A percentile compares a stretch with the other conserved stretches of the same genome.
These are phyloP conservation scores for Oryzias sinensis DNA, from an alignment of 2,797 vertebrate species.

Conservation along the genomic window DNA sequence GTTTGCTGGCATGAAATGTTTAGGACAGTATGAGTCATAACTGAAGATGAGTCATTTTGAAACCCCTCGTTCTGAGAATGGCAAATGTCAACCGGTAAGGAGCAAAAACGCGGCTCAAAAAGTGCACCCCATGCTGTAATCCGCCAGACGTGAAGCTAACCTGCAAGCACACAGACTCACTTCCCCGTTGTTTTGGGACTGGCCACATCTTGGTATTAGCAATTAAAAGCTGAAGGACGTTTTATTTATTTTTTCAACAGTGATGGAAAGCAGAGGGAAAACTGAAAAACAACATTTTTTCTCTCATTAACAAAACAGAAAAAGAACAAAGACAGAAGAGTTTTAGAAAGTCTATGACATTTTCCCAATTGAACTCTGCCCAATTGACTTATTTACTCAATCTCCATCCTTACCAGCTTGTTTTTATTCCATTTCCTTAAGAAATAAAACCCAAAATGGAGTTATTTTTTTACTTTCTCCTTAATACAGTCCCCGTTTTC, in stretches of 20 bases:
- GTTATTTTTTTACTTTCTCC: conserved; percentile 13
- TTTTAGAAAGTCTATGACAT: conserved; percentile 38
- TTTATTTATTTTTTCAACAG: background rate
- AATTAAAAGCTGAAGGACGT: conserved; percentile 30
- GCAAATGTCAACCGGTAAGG: background rate
- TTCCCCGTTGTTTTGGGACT: conserved; percentile 47
- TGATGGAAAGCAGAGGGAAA: conserved; percentile 9
- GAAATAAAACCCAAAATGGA: conserved; percentile 8
- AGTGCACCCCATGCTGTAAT: conserved; percentile 19
- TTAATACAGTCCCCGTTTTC: conserved; percentile 14
- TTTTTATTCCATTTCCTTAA: conserved; percentile 31
- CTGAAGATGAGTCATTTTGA: conserved; percentile 62
- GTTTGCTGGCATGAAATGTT: conserved; percentile 32
- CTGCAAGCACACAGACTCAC: conserved; percentile 14
- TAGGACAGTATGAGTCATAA: conserved; percentile 60
- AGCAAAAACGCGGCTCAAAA: background rate
- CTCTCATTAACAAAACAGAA: conserved; percentile 32
- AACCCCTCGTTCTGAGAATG: conserved; percentile 31
- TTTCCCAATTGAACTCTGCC: conserved; percentile 54
- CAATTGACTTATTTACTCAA: conserved; percentile 58
- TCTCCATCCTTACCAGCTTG: conserved; percentile 39
- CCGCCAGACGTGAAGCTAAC: conserved; percentile 21
- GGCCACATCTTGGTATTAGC: conserved; percentile 40
- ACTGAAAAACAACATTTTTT: conserved; percentile 21
- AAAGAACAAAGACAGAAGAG: conserved; percentile 22